phyloP scores from a whole-genome alignment of 2,797 vertebrate genomes.

The Dendrocincla tyrannina region DNA sequence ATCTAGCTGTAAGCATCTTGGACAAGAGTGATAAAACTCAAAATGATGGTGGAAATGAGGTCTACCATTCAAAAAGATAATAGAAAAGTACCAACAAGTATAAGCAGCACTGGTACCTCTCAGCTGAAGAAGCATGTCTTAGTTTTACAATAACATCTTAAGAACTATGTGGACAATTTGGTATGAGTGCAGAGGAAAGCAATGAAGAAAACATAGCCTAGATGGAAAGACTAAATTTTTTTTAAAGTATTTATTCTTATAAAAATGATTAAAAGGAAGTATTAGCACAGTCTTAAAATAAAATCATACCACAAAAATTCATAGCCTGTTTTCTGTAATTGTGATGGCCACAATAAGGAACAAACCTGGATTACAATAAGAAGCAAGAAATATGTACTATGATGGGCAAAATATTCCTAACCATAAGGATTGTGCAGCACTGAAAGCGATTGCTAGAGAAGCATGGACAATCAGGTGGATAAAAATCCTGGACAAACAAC shows the following conservation, averaged over 20 bases:
- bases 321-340: not conserved
- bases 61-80: not conserved
- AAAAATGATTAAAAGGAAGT: not conserved
- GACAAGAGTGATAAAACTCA: no score
- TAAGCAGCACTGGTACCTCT: no score
- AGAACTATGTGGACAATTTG: not conserved
- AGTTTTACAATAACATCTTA: not conserved
- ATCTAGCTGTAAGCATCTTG: no score
- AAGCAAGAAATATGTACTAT: not conserved
- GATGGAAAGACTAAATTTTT: not conserved
- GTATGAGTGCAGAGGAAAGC: not conserved
- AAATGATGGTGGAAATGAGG: no score
- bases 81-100: not conserved
- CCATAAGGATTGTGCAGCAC: not conserved
- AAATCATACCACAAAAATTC: not conserved
- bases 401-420: not conserved
- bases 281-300: not conserved
- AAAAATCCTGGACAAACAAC: not conserved
- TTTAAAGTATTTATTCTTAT: not conserved
- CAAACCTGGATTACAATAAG: not conserved
- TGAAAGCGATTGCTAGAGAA: not conserved
- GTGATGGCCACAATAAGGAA: not conserved
- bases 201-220: not conserved
- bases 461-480: accelerated
- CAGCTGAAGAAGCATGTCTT: not conserved